Base-by-base conservation (phyloP, 1,140 invertebrate species). In the Pogonomyrmex californicus region DNA sequence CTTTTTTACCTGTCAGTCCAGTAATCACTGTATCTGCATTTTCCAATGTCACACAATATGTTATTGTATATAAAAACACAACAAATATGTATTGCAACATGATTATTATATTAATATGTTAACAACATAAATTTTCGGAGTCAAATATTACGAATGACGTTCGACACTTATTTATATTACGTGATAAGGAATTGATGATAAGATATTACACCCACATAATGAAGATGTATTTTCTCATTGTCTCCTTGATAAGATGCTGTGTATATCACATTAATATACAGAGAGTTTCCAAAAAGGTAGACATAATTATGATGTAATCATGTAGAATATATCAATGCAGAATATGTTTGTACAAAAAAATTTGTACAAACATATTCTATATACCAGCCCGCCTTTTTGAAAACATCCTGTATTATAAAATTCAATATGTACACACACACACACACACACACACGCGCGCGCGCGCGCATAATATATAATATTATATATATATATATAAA, bases 41-140 rank as follows among this genome's bases (percentile, higher is more conserved):
- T 38, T 30, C 47, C 33, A 2, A 14, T 10, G 36, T 47, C 2
- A 17, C 2, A 30, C 12, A 38, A 38, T 23, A 79, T 6, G 1
- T 38, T 41, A 36, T 17, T 4, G 23, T 9, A 6, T 10, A 79
- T n/a, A 41, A 41, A 56, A 54, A 1, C 12, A 41, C 1, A 3
- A 44, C 6, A 10, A 44, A 68, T n/a, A 10, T n/a, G 38, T 66
- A 56, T 30, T 14, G 62, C 12, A 66, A 54, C 77, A 79, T 79
- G 23, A 79, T 66, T 68, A 17, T 41, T 38, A 14, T 7, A 5
- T 12, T 49, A 12, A 47, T 65, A 66, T 6, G 62, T 17, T 68
- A 38, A 66, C 36, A 36, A 17, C 38, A 10, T 2, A 38, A 51
- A 66, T 66, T 23, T 1, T 1, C 14, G 5, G 10, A 12, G 51